These are phyloP conservation scores for Sus cebifrons DNA, from an alignment of 2,797 vertebrate species.

Conservation along the genomic window DNA sequence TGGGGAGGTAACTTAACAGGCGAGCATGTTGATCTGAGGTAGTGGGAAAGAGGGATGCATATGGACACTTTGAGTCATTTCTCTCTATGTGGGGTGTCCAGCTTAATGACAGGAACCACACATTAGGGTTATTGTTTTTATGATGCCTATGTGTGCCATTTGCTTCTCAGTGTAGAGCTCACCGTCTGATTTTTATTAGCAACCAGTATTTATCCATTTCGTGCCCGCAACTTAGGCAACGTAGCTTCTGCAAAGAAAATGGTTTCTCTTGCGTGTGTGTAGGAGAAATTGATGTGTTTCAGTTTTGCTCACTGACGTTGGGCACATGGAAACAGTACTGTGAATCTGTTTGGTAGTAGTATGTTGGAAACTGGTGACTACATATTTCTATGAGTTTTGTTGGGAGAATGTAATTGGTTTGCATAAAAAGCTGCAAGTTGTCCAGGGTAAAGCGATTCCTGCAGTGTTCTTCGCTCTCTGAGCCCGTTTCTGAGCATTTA, in stretches of 20 bases:
- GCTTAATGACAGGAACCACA: slow-evolving; percentile 65
- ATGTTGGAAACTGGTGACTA: slow-evolving; percentile 75
- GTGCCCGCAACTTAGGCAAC: slow-evolving; percentile 46
- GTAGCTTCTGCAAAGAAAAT: slow-evolving; percentile 79
- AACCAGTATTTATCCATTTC: slow-evolving; percentile 37
- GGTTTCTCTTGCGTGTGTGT: slow-evolving; percentile 60
- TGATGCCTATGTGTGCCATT: slow-evolving; percentile 45
- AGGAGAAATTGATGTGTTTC: slow-evolving; percentile 68
- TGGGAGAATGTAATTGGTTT: slow-evolving; percentile 67
- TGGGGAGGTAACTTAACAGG: slow-evolving; percentile 41
- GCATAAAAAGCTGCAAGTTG: slow-evolving; percentile 47
- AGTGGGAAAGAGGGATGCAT: slow-evolving; percentile 66
- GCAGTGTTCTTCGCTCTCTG: slow-evolving; percentile 59
- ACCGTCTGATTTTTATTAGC: slow-evolving; percentile 68
- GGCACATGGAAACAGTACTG: slow-evolving; percentile 69
- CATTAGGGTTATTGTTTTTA: slow-evolving; percentile 67
- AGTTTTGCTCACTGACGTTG: slow-evolving; percentile 74
- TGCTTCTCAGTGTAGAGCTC: slow-evolving; percentile 41
- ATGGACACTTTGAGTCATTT: slow-evolving; percentile 63
- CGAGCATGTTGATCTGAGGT: slow-evolving; percentile 42
- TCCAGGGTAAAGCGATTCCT: slow-evolving; percentile 51
- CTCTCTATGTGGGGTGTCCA: slow-evolving; percentile 57
- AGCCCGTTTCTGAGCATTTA: slow-evolving; percentile 33
- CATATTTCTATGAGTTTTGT: slow-evolving; percentile 72
- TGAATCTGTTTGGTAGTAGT: slow-evolving; percentile 60